Base-by-base conservation (phyloP, 2,797 vertebrate species). In the Coregonus ussuriensis region DNA sequence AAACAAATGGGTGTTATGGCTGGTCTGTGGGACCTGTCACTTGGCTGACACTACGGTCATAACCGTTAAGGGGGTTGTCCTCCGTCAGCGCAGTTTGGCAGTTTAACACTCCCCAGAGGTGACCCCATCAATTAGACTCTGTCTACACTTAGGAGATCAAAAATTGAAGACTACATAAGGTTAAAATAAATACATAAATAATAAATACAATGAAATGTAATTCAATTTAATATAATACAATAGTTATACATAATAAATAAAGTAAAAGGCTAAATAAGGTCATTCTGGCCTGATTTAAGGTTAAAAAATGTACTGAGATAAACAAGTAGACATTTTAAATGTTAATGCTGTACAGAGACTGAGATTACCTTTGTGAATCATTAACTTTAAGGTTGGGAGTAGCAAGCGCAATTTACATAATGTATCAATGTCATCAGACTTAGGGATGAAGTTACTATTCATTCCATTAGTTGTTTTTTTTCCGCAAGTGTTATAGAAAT, bases 21-120 rank as follows among this genome's bases (percentile, higher is more conserved):
- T 21, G 14, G 56, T 62, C 21, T 21, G n/a, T 25, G 56, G 56
- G n/a, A 62, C n/a, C 1, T 59, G 59, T 62, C n/a, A 7, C 5
- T 62, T 25, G n/a, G 6, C n/a, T 62, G 15, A 62, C 15, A 6
- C n/a, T 25, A 62, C 15, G 3, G 53, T 54, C 53, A 16, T 54
- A 54, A 54, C 41, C 9, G 41, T 41, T 41, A 41, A 41, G 37
- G 37, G 37, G 18, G 41, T 63, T 77, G 3, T 14, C 35, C 29
- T 63, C 35, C 52, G 4, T 74, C 66, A 82, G 9, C 4, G 15
- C 21, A 65, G 63, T 25, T 14, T 74, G 54, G 53, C 69, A 52
- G 37, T 15, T 59, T 51, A 29, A 3, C 52, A 16, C 25, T n/a
- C 18, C 56, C 70, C 59, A 51, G 59, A 37, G 72, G 63, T 59